Evolutionary conservation across 1,140 invertebrate genomes (phyloP).

Genomic region (Penaeus vannamei): DNA sequence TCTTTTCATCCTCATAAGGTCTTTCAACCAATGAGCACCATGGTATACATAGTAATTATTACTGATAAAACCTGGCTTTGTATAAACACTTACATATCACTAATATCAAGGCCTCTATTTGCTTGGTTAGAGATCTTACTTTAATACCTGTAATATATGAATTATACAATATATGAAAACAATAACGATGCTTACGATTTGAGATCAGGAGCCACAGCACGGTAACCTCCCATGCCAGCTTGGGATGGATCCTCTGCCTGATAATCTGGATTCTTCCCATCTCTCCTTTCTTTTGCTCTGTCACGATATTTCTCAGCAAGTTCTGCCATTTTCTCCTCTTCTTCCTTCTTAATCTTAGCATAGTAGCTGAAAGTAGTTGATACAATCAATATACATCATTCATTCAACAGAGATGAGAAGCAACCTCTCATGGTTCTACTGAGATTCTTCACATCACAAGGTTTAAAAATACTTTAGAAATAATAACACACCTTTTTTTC

Average conservation of each 20-base stretch:
- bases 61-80: not conserved
- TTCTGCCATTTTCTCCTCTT: constrained; percentile 96
- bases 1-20: not conserved
- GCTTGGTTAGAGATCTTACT: not conserved
- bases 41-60: not conserved
- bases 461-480: not conserved
- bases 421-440: no score
- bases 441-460: not conserved
- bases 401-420: not conserved
- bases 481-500: constrained; percentile 72
- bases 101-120: not conserved
- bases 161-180: not conserved
- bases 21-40: not conserved
- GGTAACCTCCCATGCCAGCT: constrained; percentile 90
- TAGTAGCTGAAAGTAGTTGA: constrained; percentile 80
- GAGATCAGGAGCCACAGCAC: constrained; percentile 94
- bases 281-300: constrained; percentile 92
- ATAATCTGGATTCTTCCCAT: constrained; percentile 82
- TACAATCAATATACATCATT: not conserved
- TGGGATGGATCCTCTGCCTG: constrained; percentile 87
- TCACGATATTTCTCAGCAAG: constrained; percentile 96
- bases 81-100: not conserved
- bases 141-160: not conserved
- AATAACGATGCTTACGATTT: constrained; percentile 81
- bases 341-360: constrained; percentile 94